These are phyloP conservation scores for Melanotaenia duboulayi DNA, from an alignment of 2,113 vertebrate species.

Conservation along the genomic window DNA sequence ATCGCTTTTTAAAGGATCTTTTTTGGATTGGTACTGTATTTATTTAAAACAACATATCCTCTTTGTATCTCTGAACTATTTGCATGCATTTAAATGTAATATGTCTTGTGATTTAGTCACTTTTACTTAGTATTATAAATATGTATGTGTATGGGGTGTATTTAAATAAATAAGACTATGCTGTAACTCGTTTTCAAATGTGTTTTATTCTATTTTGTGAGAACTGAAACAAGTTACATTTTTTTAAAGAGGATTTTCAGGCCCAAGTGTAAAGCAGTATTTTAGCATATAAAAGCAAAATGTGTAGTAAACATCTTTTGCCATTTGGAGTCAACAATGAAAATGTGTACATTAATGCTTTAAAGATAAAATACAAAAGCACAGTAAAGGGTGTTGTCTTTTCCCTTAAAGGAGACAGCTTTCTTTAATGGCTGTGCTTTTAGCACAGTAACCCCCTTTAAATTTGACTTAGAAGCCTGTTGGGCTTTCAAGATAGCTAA, in stretches of 20 bases:
- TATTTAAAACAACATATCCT: not conserved
- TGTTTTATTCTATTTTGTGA: not conserved
- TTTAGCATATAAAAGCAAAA: not conserved
- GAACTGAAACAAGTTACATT: conserved; percentile 3
- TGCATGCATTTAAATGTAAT: conserved; percentile 46
- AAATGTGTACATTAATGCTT: not conserved
- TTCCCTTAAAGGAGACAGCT: conserved; percentile 66
- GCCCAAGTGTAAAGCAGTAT: conserved; percentile 22
- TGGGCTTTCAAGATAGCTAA: not conserved
- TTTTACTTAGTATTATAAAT: conserved; percentile 14
- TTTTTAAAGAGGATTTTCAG: not conserved
- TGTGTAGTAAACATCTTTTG: not conserved
- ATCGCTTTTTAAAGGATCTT: conserved; percentile 25
- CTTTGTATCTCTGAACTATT: conserved; percentile 26
- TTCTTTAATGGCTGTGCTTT: conserved; percentile 7
- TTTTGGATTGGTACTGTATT: conserved; percentile 46
- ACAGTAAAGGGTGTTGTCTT: conserved; percentile 31
- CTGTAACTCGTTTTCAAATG: conserved; percentile 11
- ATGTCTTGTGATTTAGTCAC: conserved; percentile 20
- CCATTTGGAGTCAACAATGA: not conserved
- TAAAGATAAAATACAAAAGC: too few relatives aligned
- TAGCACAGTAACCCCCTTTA: not conserved
- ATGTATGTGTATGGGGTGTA: conserved; percentile 33
- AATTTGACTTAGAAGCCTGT: not conserved
- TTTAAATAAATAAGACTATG: conserved; percentile 62